Conservation (phyloP, 1,140 invertebrate species). For the Bombus haemorrhoidalis region DNA sequence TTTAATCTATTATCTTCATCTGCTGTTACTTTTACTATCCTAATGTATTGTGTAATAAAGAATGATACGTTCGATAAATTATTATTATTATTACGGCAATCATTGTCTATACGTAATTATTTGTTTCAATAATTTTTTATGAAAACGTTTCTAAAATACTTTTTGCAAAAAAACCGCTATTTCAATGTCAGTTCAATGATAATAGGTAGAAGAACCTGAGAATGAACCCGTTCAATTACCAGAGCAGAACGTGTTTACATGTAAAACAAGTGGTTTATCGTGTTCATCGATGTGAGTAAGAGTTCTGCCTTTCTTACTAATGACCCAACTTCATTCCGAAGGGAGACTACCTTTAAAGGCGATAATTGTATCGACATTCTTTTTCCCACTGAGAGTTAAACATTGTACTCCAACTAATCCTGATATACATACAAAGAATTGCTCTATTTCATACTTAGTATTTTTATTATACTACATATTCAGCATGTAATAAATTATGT, state of each 20-base stretch:
- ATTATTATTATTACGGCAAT: not conserved
- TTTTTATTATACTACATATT: not conserved
- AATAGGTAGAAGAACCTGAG: not conserved
- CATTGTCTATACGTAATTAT: not conserved
- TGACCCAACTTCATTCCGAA: constrained; percentile 24
- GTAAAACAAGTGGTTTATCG: constrained; percentile 46
- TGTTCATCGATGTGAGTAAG: constrained; percentile 37
- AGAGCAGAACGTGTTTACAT: constrained; percentile 36
- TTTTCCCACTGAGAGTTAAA: constrained; percentile 7
- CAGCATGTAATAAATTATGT: not conserved
- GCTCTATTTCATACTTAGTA: not conserved
- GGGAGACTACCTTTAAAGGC: constrained; percentile 35
- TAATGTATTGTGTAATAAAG: too few relatives aligned
- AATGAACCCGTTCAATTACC: constrained; percentile 23
- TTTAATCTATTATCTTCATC: too few relatives aligned
- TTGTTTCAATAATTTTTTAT: not conserved
- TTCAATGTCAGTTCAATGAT: not conserved
- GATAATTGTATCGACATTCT: constrained; percentile 14
- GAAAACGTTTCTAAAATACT: not conserved
- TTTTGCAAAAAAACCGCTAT: not conserved
- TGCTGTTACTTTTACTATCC: too few relatives aligned
- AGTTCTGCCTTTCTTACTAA: constrained; percentile 48
- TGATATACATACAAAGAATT: not conserved
- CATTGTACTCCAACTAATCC: not conserved
- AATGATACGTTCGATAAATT: not conserved